Percentiles rank a stretch among this genome's conserved stretches.
Conservation (phyloP, 2,113 vertebrate species). For the Brachirus orientalis region DNA sequence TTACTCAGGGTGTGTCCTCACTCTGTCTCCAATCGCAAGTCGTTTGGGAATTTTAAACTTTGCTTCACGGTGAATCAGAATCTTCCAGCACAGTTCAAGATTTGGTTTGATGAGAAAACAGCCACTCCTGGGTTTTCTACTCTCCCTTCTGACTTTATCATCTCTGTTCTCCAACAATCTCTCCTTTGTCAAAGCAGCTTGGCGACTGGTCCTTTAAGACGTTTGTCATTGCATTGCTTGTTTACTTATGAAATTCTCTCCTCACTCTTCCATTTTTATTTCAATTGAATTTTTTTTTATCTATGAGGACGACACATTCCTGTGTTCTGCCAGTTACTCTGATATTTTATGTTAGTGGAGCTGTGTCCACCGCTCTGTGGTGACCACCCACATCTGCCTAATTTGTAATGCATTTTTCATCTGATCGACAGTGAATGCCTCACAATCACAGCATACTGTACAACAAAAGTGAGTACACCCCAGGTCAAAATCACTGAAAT, state of each 20-base stretch:
- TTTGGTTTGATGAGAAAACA: too few relatives aligned
- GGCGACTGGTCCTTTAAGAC: constrained; percentile 29
- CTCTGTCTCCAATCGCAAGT: too few relatives aligned
- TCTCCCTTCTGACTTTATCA: constrained; percentile 5
- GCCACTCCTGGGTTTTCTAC: too few relatives aligned
- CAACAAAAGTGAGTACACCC: background rate
- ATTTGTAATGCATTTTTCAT: constrained; percentile 34
- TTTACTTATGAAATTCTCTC: constrained; percentile 22
- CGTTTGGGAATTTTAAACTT: too few relatives aligned
- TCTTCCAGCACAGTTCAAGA: too few relatives aligned
- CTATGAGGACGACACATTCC: constrained; percentile 21
- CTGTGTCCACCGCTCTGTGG: constrained; percentile 27
- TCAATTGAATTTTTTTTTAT: constrained; percentile 7
- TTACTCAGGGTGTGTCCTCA: too few relatives aligned
- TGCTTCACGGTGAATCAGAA: too few relatives aligned
- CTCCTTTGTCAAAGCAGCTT: background rate
- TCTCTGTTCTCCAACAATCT: constrained; percentile 7
- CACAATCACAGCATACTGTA: constrained; percentile 12
- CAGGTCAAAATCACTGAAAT: background rate
- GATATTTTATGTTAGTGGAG: constrained; percentile 43
- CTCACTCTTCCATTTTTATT: background rate
- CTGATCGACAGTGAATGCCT: constrained; percentile 36
- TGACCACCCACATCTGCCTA: constrained; percentile 30
- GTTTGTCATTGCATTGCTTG: constrained; percentile 40
- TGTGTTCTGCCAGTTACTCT: constrained; percentile 23